phyloP scores from a whole-genome alignment of 2,797 vertebrate species.

The Muraenolepis orangiensis region DNA sequence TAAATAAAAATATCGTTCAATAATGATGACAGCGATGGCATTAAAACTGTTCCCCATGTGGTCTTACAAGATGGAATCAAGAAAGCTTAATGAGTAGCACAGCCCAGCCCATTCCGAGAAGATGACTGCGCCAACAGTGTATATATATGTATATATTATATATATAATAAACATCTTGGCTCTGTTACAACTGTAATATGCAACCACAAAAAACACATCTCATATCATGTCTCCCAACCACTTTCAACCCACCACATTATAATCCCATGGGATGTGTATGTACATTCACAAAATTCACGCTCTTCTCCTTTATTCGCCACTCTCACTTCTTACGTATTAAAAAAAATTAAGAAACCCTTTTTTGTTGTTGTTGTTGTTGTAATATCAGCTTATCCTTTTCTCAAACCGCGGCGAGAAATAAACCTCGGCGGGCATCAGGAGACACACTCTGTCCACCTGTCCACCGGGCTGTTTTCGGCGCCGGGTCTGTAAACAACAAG shows the following conservation, averaged over 20 bases:
- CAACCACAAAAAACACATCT: background rate
- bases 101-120: background rate
- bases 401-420: slow-evolving; percentile 32
- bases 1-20: slow-evolving; percentile 7
- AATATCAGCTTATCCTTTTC: slow-evolving; percentile 46
- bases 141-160: no score
- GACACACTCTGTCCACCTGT: slow-evolving; percentile 37
- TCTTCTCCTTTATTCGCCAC: background rate
- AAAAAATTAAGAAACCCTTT: no score
- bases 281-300: slow-evolving; percentile 23
- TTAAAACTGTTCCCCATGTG: slow-evolving; percentile 30
- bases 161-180: background rate
- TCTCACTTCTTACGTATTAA: no score
- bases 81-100: slow-evolving; percentile 10
- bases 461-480: slow-evolving; percentile 38
- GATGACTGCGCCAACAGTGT: slow-evolving; percentile 3
- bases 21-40: slow-evolving; percentile 42
- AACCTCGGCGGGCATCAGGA: slow-evolving; percentile 30
- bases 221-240: slow-evolving; percentile 21
- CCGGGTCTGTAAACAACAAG: slow-evolving; percentile 48
- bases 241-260: slow-evolving; percentile 34
- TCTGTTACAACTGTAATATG: slow-evolving; percentile 7
- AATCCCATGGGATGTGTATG: slow-evolving; percentile 25
- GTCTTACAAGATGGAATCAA: slow-evolving; percentile 19
- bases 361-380: no score